Evolutionary conservation across 2,113 vertebrate genomes (phyloP).

Genomic region (Beaufortia kweichowensis): DNA sequence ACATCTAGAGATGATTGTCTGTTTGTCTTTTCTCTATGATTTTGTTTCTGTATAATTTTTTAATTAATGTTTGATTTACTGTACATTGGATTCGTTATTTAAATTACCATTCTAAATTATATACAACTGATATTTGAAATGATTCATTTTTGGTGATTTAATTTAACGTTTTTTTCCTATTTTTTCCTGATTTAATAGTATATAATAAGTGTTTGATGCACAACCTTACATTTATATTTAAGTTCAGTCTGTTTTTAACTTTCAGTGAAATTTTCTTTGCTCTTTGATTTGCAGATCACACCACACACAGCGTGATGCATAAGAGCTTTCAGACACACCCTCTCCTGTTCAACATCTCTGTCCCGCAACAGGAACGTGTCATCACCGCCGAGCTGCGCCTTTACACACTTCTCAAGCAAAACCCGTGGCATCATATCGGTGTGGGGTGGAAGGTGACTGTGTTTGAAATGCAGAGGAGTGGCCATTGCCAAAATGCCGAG

Average conservation of each 20-base stretch:
- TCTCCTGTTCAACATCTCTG: constrained; percentile 90
- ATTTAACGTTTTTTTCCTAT: too few relatives aligned
- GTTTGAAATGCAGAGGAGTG: constrained; percentile 72
- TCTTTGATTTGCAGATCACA: constrained; percentile 78
- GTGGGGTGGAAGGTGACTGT: constrained; percentile 85
- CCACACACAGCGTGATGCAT: constrained; percentile 70
- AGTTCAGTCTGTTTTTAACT: too few relatives aligned
- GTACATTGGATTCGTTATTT: too few relatives aligned
- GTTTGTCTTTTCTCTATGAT: background rate
- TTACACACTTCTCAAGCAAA: constrained; percentile 80
- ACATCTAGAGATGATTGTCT: too few relatives aligned
- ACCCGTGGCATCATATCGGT: constrained; percentile 72
- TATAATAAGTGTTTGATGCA: too few relatives aligned
- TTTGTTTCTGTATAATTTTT: background rate
- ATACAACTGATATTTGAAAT: background rate
- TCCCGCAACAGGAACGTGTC: constrained; percentile 86
- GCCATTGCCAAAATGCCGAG: constrained; percentile 55
- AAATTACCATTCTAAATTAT: background rate
- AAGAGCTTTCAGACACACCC: constrained; percentile 79
- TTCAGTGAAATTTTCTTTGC: constrained; percentile 23
- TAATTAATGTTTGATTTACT: background rate
- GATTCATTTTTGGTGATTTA: too few relatives aligned
- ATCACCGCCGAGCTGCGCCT: constrained; percentile 86
- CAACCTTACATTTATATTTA: too few relatives aligned
- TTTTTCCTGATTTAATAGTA: too few relatives aligned